Evolutionary conservation across 2,797 vertebrate species (phyloP), one percentile per base, ranked within the genome.

Genomic region (Todus mexicanus): DNA sequence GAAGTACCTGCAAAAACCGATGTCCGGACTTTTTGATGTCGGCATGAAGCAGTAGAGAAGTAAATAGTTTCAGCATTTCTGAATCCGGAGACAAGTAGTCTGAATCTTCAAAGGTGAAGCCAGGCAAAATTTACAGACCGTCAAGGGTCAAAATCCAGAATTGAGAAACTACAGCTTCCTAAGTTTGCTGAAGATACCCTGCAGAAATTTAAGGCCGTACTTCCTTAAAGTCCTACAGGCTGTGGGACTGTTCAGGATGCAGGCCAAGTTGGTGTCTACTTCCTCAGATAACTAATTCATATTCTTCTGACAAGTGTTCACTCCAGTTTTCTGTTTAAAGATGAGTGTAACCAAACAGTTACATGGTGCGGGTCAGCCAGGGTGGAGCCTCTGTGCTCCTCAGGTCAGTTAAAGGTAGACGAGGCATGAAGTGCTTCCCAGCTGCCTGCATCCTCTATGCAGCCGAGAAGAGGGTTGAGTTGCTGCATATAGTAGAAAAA

Each of bases 11-110:
- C 27, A 16, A 42, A 9, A 16, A 80, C 68, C 15, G 18, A 12
- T 22, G 17, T 9, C 43, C 5, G 1, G 0, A 0, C 5, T 60
- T 68, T 53, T 42, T 29, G 12, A 38, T 76, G 38, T 7, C 31
- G 61, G 11, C 27, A 9, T 23, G 45, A 50, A 78, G 40, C 61
- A 26, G 16, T 27, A 61, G 66, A 60, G 26, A 56, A 48, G 11
- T 37, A 53, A 60, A 53, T 23, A 27, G 38, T 12, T 64, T 38
- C 21, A n/a, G 4, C 3, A 2, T 17, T 80, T 78, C 35, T 65
- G 19, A 81, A 75, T 42, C 21, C 19, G 38, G 59, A 70, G 42
- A 79, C 38, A 5, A 59, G 31, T 45, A 51, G 33, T 37, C 22
- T 48, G 71, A 74, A n/a, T 31, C 65, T 60, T 87, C 27, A 56